Percentiles rank a stretch among this genome's conserved stretches.
Evolutionary conservation across 2,888 invertebrate genomes (phyloP).

Genomic region (Xestia xanthographa): DNA sequence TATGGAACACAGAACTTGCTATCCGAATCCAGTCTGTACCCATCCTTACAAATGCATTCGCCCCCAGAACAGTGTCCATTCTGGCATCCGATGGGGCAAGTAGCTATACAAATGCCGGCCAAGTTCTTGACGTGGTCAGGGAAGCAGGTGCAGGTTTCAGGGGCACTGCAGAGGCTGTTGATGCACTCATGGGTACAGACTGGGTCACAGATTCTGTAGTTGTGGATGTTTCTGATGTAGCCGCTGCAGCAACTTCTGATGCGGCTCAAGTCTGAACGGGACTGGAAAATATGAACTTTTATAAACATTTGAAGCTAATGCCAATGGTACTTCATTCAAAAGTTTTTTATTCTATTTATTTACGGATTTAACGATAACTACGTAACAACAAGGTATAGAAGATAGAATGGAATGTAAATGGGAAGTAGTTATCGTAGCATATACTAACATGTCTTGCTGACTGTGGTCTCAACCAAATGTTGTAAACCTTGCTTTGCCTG

Average conservation of each 20-base stretch:
- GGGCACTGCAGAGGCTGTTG: constrained; percentile 92
- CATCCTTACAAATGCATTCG: constrained; percentile 92
- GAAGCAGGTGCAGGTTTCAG: constrained; percentile 92
- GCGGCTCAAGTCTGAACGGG: constrained; percentile 91
- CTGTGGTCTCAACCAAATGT: not conserved
- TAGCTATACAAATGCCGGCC: constrained; percentile 90
- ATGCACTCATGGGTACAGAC: constrained; percentile 91
- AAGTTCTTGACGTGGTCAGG: constrained; percentile 91
- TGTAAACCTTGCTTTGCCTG: not conserved
- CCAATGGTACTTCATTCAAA: not conserved
- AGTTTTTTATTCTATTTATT: not conserved
- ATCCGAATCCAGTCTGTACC: constrained; percentile 89
- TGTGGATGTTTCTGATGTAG: constrained; percentile 91
- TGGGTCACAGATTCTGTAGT: constrained; percentile 90
- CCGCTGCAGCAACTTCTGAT: constrained; percentile 94
- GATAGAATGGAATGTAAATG: too few relatives aligned
- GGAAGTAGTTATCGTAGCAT: not conserved
- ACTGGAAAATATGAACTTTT: constrained; percentile 77
- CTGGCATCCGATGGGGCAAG: constrained; percentile 93
- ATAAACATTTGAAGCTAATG: not conserved
- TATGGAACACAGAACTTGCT: constrained; percentile 91
- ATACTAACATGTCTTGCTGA: not conserved
- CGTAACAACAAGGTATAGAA: too few relatives aligned
- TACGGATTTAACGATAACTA: too few relatives aligned
- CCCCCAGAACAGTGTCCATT: constrained; percentile 92